Percentiles rank a stretch among this genome's conserved stretches.
phyloP scores from a whole-genome alignment of 53 echinoderm and acorn worm genomes.

The Antedon mediterranea region DNA sequence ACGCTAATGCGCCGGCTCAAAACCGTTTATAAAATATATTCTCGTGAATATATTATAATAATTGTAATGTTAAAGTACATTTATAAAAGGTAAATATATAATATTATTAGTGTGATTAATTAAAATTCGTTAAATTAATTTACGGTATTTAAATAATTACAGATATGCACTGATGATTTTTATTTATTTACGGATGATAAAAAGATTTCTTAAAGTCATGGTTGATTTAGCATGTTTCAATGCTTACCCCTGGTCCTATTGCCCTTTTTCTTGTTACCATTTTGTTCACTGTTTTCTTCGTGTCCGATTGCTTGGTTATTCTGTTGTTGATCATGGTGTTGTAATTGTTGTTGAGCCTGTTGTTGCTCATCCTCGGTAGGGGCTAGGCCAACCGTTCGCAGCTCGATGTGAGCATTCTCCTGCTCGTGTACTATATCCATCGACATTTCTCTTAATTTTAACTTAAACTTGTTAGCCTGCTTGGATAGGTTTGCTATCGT shows the following conservation, averaged over 20 bases:
- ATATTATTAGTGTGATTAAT: background rate
- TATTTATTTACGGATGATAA: too few species aligned
- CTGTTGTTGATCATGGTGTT: background rate
- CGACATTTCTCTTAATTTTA: background rate
- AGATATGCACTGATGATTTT: too few species aligned
- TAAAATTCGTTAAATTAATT: background rate
- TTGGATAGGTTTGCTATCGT: background rate
- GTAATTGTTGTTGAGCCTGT: background rate
- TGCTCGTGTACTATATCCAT: background rate
- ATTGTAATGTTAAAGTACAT: background rate
- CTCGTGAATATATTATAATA: background rate
- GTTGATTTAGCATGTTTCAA: background rate
- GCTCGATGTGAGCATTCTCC: background rate
- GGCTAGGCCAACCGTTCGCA: background rate
- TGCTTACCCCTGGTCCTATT: background rate
- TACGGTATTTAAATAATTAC: too few species aligned
- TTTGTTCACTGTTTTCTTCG: background rate
- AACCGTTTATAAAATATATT: background rate
- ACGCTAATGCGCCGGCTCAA: background rate
- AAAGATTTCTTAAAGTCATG: background rate
- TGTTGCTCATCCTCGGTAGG: background rate
- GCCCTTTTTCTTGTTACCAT: conserved; percentile 1
- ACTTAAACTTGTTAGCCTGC: background rate
- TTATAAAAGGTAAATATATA: background rate
- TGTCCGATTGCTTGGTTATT: background rate